Evolutionary conservation across 92 coral and sea anemone species (phyloP).

Genomic region (Pocillopora meandrina): DNA sequence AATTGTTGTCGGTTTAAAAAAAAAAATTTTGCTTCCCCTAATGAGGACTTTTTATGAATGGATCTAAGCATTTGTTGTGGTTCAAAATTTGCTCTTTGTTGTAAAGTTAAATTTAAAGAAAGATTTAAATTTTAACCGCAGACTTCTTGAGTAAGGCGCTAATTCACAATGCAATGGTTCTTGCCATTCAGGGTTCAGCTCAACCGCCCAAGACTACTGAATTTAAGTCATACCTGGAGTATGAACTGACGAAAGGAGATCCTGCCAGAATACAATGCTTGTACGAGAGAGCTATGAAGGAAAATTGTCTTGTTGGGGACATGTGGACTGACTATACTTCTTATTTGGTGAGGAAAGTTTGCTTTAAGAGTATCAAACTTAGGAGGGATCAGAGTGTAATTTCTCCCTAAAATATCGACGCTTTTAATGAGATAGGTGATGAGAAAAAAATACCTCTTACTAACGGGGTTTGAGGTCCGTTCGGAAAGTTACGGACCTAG

Average conservation of each 20-base stretch:
- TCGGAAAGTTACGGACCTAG: too few relatives aligned
- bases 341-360: constrained; percentile 63
- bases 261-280: constrained; percentile 91
- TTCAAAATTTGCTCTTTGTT: too few relatives aligned
- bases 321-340: constrained; percentile 90
- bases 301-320: constrained; percentile 90
- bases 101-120: too few relatives aligned
- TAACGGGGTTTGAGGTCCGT: too few relatives aligned
- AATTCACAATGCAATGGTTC: too few relatives aligned
- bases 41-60: too few relatives aligned
- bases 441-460: too few relatives aligned
- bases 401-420: neutral
- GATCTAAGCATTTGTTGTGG: too few relatives aligned
- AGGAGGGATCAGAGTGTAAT: neutral
- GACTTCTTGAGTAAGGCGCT: too few relatives aligned
- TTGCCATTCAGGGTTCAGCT: constrained; percentile 61
- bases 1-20: too few relatives aligned
- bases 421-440: neutral
- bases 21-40: too few relatives aligned
- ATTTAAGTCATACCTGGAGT: constrained; percentile 79
- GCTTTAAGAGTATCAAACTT: neutral
- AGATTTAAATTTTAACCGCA: too few relatives aligned
- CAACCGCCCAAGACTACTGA: constrained; percentile 72
- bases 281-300: constrained; percentile 93
- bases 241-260: constrained; percentile 83